Evolutionary conservation across 2,888 invertebrate genomes (phyloP), one percentile per base, ranked within the genome.

Genomic region (Flexamia atlantica): DNA sequence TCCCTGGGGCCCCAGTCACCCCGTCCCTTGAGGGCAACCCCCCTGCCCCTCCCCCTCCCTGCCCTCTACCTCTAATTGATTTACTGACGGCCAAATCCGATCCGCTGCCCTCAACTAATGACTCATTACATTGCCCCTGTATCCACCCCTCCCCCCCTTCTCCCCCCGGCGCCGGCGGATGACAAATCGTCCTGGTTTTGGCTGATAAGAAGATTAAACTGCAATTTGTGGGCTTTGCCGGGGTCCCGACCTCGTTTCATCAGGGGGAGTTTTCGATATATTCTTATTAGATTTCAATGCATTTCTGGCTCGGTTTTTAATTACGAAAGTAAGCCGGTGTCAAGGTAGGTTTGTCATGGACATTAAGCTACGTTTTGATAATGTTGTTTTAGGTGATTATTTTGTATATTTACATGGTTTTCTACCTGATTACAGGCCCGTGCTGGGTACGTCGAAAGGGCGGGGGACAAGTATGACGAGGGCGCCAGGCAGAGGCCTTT

Each of bases 221-320:
- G 64, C 64, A 64, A 64, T 64, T 64, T 64, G 64, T 30, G 64
- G 64, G 64, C 64, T 64, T 17, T 23, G 28, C 28, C 64, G 28
- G n/a, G n/a, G 14, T n/a, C 64, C 64, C 12, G 25, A 10, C 1
- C 28, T 12, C 64, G 23, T 64, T 30, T 23, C 12, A 57, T 57
- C 57, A 30, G 57, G 23, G 23, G 57, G 46, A 12, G 28, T 30
- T 64, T 4, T 57, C 14, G 64, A 64, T 64, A 30, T 53, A 53
- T 20, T 50, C 17, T 17, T n/a, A n/a, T n/a, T n/a, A n/a, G n/a
- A n/a, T n/a, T n/a, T n/a, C n/a, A n/a, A n/a, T n/a, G n/a, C n/a
- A n/a, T n/a, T n/a, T n/a, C n/a, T n/a, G n/a, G n/a, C n/a, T n/a
- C n/a, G n/a, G n/a, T n/a, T n/a, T n/a, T n/a, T n/a, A n/a, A n/a